Conservation (phyloP, 1,140 invertebrate genomes). For the Choristoneura fumiferana region DNA sequence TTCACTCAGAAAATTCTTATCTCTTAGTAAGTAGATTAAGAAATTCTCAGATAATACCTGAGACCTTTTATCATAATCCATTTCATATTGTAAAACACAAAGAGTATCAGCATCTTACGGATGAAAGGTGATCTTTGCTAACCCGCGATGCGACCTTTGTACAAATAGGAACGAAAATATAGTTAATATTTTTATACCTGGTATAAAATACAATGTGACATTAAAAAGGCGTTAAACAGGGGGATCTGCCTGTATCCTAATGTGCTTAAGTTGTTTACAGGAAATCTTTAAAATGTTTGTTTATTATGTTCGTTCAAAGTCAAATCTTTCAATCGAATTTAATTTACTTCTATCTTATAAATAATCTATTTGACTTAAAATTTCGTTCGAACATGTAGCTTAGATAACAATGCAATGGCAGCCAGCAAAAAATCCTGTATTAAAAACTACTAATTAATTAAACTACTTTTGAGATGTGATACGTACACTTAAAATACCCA, state of each 20-base stretch:
- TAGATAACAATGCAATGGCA: too few relatives aligned
- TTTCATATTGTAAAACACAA: neutral
- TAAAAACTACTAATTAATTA: too few relatives aligned
- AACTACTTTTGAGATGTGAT: too few relatives aligned
- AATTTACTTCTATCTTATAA: too few relatives aligned
- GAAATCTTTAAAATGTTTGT: neutral
- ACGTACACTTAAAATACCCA: neutral
- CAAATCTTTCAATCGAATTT: too few relatives aligned
- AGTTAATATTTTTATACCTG: neutral
- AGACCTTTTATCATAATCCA: neutral
- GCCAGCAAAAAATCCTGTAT: too few relatives aligned
- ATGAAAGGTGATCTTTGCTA: conserved; percentile 8
- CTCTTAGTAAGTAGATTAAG: neutral
- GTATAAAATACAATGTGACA: neutral
- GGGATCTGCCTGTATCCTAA: neutral
- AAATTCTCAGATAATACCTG: neutral
- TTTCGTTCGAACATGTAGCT: too few relatives aligned
- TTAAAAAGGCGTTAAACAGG: too few relatives aligned
- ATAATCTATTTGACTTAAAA: too few relatives aligned
- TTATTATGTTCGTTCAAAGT: neutral
- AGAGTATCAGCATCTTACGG: neutral
- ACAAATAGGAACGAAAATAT: neutral
- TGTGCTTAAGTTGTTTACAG: neutral
- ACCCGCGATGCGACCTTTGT: neutral
- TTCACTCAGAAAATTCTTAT: neutral